phyloP scores from a whole-genome alignment of 1,140 invertebrate genomes.

The Drosophila suzukii region DNA sequence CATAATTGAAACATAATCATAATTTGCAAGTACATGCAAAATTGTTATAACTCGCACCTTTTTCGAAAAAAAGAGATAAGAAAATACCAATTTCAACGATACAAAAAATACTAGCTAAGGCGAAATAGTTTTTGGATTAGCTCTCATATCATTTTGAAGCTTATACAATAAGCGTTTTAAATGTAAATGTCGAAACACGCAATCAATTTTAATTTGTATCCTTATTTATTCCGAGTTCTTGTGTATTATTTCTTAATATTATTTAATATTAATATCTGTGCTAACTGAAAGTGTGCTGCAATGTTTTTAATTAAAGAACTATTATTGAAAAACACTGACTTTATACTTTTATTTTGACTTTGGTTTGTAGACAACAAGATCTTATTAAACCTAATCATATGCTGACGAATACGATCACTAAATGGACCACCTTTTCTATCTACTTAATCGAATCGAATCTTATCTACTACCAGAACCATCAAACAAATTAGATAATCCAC shows the following conservation, averaged over 20 bases:
- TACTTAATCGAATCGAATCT: slow-evolving; percentile 53
- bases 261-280: slow-evolving; percentile 67
- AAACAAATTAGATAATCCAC: slow-evolving; percentile 34
- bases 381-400: slow-evolving; percentile 57
- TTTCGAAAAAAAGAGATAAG: slow-evolving; percentile 29
- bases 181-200: slow-evolving; percentile 28
- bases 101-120: slow-evolving; percentile 6
- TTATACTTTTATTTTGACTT: slow-evolving; percentile 17
- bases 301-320: slow-evolving; percentile 75
- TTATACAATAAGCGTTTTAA: slow-evolving; percentile 52
- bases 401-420: slow-evolving; percentile 78
- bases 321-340: slow-evolving; percentile 48
- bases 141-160: slow-evolving; percentile 45
- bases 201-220: slow-evolving; percentile 57
- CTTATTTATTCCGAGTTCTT: slow-evolving; percentile 63
- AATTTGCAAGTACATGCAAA: slow-evolving; percentile 58
- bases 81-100: slow-evolving; percentile 22
- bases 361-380: slow-evolving; percentile 23
- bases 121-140: slow-evolving; percentile 3
- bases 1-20: slow-evolving; percentile 62
- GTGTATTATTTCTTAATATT: slow-evolving; percentile 71
- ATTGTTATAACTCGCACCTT: slow-evolving; percentile 65
- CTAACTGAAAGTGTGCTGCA: slow-evolving; percentile 80
- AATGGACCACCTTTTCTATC: slow-evolving; percentile 83
- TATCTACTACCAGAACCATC: slow-evolving; percentile 40